A percentile compares a stretch with the other conserved stretches of the same genome.
phyloP scores from a whole-genome alignment of 1,140 invertebrate genomes.

The Episyrphus balteatus region DNA sequence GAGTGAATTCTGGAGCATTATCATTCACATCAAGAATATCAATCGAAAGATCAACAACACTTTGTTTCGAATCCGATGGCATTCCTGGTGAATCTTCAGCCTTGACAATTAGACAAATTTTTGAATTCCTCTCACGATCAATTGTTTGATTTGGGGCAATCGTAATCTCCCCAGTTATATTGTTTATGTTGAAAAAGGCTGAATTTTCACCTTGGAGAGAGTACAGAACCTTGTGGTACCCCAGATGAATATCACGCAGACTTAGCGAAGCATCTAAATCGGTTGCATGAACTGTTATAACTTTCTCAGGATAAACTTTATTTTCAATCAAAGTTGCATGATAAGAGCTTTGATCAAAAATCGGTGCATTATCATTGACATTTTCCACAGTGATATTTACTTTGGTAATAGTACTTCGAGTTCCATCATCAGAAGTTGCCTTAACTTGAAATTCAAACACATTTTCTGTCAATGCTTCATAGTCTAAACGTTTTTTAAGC shows the following conservation, averaged over 20 bases:
- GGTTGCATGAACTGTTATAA: constrained; percentile 56
- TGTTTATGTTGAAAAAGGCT: constrained; percentile 58
- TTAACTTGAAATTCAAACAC: constrained; percentile 60
- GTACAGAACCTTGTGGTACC: constrained; percentile 58
- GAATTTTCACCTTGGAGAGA: constrained; percentile 58
- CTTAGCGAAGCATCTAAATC: constrained; percentile 58
- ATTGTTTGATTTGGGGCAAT: constrained; percentile 56
- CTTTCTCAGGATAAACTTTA: constrained; percentile 50
- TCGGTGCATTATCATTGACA: constrained; percentile 69
- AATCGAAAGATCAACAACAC: constrained; percentile 50
- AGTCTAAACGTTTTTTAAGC: constrained; percentile 60
- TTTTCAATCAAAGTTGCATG: constrained; percentile 60
- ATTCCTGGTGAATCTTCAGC: constrained; percentile 63
- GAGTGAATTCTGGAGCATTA: constrained; percentile 46
- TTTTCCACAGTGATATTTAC: constrained; percentile 63
- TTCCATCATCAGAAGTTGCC: constrained; percentile 56
- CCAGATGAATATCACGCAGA: constrained; percentile 46
- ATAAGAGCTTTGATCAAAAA: constrained; percentile 57
- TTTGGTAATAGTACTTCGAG: constrained; percentile 50
- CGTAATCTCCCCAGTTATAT: constrained; percentile 51
- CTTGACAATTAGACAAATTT: constrained; percentile 54
- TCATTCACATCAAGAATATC: constrained; percentile 76
- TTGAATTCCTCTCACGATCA: constrained; percentile 62
- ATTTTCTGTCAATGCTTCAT: constrained; percentile 50
- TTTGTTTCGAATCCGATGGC: constrained; percentile 48